These are phyloP conservation scores for Porites lutea DNA, from an alignment of 64 coral and sea anemone species.

Conservation along the genomic window DNA sequence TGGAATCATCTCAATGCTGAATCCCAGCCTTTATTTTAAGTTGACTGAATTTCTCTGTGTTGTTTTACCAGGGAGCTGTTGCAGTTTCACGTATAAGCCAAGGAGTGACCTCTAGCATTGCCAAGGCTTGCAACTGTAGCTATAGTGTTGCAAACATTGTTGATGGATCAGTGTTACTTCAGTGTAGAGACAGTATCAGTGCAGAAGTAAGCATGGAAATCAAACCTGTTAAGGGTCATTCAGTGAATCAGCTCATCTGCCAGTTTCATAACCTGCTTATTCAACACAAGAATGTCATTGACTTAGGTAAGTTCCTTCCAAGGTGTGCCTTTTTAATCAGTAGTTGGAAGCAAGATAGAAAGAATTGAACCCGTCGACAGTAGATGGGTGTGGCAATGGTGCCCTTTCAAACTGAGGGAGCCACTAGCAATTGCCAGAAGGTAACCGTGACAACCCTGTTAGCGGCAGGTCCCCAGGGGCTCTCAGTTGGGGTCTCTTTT, in stretches of 20 bases:
- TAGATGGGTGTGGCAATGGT: no score
- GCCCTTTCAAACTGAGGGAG: no score
- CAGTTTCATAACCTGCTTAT: slow-evolving; percentile 59
- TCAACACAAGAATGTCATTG: slow-evolving; percentile 76
- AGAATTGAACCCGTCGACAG: neutral
- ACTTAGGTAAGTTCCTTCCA: slow-evolving; percentile 68
- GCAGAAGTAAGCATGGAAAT: slow-evolving; percentile 82
- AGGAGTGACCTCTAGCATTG: slow-evolving; percentile 18
- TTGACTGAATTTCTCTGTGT: neutral
- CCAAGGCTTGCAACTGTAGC: slow-evolving; percentile 70
- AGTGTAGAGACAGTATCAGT: slow-evolving; percentile 84
- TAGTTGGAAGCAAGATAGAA: neutral
- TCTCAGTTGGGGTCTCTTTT: no score
- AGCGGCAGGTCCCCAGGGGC: no score
- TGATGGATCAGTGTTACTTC: slow-evolving; percentile 35
- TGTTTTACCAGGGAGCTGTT: neutral
- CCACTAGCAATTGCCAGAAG: no score
- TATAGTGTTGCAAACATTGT: slow-evolving; percentile 58
- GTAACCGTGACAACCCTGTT: no score
- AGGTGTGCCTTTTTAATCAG: neutral
- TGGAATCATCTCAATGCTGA: no score
- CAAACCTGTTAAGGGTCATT: slow-evolving; percentile 29
- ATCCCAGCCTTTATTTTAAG: no score
- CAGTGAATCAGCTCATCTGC: slow-evolving; percentile 75
- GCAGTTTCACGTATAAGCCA: neutral